A percentile compares a stretch with the other conserved stretches of the same genome.
These are phyloP conservation scores for Microctonus aethiopoides DNA, from an alignment of 2,888 invertebrate genomes.

Conservation along the genomic window DNA sequence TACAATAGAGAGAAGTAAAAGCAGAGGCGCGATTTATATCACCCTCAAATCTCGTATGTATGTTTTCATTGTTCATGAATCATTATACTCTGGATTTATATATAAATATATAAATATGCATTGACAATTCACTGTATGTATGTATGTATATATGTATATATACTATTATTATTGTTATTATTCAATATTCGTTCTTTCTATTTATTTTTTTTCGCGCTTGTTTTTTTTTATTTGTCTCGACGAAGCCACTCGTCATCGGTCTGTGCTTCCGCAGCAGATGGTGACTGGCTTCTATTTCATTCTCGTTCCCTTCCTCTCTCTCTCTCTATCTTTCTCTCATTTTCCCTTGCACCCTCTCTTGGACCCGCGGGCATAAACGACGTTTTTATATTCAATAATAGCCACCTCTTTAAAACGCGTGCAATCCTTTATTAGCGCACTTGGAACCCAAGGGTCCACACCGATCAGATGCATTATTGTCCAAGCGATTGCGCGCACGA, in stretches of 20 bases:
- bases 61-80: constrained; percentile 26
- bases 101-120: too few species aligned
- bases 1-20: constrained; percentile 7
- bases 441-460: constrained; percentile 1
- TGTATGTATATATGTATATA: neutral
- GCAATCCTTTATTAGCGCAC: constrained; percentile 30
- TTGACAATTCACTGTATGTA: constrained; percentile 3
- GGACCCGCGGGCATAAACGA: neutral
- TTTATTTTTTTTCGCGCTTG: neutral
- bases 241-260: constrained; percentile 31
- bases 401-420: constrained; percentile 21
- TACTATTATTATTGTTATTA: neutral
- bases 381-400: constrained; percentile 23
- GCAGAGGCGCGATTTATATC: constrained; percentile 34
- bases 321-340: neutral
- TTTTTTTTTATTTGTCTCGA: constrained; percentile 16
- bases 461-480: constrained; percentile 15
- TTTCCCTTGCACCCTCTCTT: too few species aligned
- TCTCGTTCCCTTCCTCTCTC: neutral
- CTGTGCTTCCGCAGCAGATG: constrained; percentile 57
- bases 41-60: neutral
- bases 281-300: constrained; percentile 37
- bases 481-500: neutral
- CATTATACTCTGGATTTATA: neutral
- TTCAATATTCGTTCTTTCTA: constrained; percentile 11